Percentiles rank a stretch among this genome's conserved stretches.
Evolutionary conservation across 2,888 invertebrate species (phyloP).

Genomic region (Crioceris asparagi): DNA sequence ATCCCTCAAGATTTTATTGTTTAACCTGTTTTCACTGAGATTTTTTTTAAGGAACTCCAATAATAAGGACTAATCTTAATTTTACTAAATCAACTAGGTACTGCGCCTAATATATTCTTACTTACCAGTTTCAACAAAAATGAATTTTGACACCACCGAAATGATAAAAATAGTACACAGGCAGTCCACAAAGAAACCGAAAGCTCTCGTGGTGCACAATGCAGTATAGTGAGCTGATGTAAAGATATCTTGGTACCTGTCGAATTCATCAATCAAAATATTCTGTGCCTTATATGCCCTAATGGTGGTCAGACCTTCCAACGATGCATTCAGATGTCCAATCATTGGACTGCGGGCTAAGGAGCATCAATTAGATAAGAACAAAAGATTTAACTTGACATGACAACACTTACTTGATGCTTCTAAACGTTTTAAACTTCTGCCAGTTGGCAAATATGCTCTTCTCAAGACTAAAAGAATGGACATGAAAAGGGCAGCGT

Average conservation of each 20-base stretch:
- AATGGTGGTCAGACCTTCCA: slow-evolving; percentile 37
- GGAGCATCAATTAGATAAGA: slow-evolving; percentile 12
- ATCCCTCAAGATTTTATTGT: no score
- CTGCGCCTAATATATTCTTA: slow-evolving; percentile 20
- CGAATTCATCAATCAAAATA: slow-evolving; percentile 31
- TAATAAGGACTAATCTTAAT: no score
- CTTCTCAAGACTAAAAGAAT: slow-evolving; percentile 20
- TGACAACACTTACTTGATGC: slow-evolving; percentile 24
- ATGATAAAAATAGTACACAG: slow-evolving; percentile 24
- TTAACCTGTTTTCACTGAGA: no score
- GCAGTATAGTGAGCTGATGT: slow-evolving; percentile 31
- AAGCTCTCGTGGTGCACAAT: slow-evolving; percentile 27
- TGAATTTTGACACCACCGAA: slow-evolving; percentile 20
- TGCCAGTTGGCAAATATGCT: slow-evolving; percentile 24
- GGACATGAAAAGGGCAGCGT: slow-evolving; percentile 18
- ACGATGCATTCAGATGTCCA: slow-evolving; percentile 33
- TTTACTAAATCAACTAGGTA: no score
- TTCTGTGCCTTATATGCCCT: slow-evolving; percentile 31
- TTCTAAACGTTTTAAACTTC: slow-evolving; percentile 28
- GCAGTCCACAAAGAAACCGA: slow-evolving; percentile 29
- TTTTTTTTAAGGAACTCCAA: no score
- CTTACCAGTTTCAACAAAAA: slow-evolving; percentile 22
- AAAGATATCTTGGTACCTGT: slow-evolving; percentile 33
- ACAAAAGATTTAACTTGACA: background rate
- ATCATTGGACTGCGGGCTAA: slow-evolving; percentile 34